Conservation (phyloP, 2,113 vertebrate genomes). For the Cyprinodon brontotheroides region DNA sequence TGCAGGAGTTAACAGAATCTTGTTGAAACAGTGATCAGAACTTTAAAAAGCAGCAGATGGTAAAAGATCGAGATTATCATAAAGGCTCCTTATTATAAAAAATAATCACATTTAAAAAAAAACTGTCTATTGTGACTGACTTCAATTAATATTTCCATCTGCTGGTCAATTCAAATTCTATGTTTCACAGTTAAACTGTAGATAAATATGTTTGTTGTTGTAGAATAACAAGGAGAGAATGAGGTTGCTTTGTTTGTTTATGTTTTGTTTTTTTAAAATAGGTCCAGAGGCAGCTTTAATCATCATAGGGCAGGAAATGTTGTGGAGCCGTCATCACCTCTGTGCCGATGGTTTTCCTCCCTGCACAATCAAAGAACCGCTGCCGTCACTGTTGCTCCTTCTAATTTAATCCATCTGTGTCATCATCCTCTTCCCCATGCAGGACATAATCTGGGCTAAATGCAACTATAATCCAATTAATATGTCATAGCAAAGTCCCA, state of each 20-base stretch:
- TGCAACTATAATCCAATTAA: constrained; percentile 73
- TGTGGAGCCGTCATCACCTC: background rate
- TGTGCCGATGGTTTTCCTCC: background rate
- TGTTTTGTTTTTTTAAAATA: background rate
- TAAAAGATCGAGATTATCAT: too few species aligned
- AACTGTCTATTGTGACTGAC: too few species aligned
- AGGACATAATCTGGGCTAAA: constrained; percentile 71
- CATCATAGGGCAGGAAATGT: background rate
- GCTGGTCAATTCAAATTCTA: background rate
- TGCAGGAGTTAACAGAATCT: too few species aligned
- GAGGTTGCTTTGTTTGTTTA: background rate
- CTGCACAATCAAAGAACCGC: constrained; percentile 54
- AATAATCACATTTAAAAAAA: too few species aligned
- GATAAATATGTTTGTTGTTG: background rate
- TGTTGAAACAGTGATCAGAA: too few species aligned
- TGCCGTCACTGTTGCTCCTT: constrained; percentile 46
- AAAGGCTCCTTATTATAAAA: too few species aligned
- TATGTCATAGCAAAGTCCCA: constrained; percentile 64
- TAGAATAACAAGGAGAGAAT: background rate
- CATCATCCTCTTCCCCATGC: constrained; percentile 60
- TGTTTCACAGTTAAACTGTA: background rate
- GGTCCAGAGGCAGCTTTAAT: background rate
- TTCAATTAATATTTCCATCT: too few species aligned
- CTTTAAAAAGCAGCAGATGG: too few species aligned
- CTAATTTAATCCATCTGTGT: constrained; percentile 73